Conservation (phyloP, 2,797 vertebrate genomes). For the Paguma larvata region DNA sequence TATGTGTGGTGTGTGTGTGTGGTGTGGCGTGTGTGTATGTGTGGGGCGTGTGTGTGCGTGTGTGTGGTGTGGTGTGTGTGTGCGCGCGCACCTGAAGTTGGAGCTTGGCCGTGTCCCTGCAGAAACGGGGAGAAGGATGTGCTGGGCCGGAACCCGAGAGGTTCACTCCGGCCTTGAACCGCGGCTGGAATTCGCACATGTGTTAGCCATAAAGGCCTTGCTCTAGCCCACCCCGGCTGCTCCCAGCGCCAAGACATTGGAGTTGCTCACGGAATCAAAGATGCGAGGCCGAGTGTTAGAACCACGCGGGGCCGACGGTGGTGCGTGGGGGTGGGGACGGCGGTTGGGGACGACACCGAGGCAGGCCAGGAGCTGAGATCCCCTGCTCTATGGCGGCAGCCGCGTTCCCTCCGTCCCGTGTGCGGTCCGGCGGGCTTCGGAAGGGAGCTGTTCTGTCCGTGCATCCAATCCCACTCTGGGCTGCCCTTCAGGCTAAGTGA, state of each 20-base stretch:
- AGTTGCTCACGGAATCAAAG: conserved; percentile 31
- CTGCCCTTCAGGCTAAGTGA: neutral
- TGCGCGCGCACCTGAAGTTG: no score
- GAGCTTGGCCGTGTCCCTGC: neutral
- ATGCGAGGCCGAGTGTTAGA: neutral
- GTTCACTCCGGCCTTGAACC: neutral
- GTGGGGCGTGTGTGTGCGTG: no score
- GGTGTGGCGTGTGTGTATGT: no score
- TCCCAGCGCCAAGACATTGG: neutral
- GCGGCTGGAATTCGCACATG: conserved; percentile 75
- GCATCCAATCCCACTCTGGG: rapidly evolving
- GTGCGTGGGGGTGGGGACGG: no score
- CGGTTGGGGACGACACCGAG: neutral
- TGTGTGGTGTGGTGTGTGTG: no score
- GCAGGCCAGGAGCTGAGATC: neutral
- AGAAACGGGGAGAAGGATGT: neutral
- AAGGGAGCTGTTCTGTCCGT: neutral
- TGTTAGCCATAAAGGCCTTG: conserved; percentile 68
- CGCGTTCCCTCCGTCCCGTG: neutral
- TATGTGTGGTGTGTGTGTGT: no score
- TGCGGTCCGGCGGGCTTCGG: rapidly evolving
- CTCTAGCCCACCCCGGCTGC: conserved; percentile 73
- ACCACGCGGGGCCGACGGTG: neutral
- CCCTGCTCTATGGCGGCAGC: no score
- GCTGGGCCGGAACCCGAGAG: conserved; percentile 56